phyloP scores from a whole-genome alignment of 2,888 invertebrate genomes.

The Meliscaeva auricollis region DNA sequence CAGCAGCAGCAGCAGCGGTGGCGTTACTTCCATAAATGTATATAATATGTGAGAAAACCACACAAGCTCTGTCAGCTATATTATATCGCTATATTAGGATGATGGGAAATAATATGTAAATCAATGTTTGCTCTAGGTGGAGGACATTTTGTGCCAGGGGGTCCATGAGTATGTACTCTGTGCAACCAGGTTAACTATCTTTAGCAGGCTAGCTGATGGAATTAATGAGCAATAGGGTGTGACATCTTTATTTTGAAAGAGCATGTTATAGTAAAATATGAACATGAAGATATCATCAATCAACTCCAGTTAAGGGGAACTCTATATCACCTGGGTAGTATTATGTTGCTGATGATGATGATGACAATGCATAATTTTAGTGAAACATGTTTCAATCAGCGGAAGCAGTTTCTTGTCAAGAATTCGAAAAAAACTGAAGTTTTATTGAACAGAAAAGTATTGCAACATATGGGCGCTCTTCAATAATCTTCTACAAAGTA shows the following conservation, averaged over 20 bases:
- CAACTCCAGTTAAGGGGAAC: not conserved
- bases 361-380: not conserved
- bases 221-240: slow-evolving; percentile 51
- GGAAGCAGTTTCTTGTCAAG: not conserved
- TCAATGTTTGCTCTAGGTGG: slow-evolving; percentile 49
- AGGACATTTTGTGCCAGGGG: slow-evolving; percentile 59
- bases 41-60: slow-evolving; percentile 62
- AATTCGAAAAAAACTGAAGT: no score
- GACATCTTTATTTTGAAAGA: slow-evolving; percentile 63
- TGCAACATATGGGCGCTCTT: no score
- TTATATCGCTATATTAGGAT: slow-evolving; percentile 21
- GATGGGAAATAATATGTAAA: slow-evolving; percentile 61
- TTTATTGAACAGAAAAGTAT: no score
- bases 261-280: slow-evolving; percentile 31
- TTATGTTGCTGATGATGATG: not conserved
- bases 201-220: slow-evolving; percentile 10
- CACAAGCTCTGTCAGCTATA: slow-evolving; percentile 16
- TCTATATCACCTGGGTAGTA: not conserved
- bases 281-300: slow-evolving; percentile 31
- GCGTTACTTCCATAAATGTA: slow-evolving; percentile 42
- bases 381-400: not conserved
- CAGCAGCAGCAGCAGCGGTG: not conserved
- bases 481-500: no score
- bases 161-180: slow-evolving; percentile 22
- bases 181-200: slow-evolving; percentile 44